A percentile compares a stretch with the other conserved stretches of the same genome.
Conservation (phyloP, 2,888 invertebrate species). For the Petrolisthes cinctipes region DNA sequence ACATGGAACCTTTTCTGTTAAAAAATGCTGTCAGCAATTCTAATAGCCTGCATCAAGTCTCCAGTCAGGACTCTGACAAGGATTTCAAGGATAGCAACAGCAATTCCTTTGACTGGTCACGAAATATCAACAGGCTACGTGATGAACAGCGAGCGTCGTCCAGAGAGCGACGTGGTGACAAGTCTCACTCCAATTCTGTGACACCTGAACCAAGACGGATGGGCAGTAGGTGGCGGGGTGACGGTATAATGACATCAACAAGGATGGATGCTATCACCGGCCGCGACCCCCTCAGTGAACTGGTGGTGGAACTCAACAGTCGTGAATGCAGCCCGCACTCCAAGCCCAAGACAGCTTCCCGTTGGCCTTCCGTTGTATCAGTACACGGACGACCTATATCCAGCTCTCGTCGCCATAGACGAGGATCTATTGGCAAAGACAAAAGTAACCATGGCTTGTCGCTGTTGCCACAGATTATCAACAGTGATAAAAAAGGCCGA, state of each 20-base stretch:
- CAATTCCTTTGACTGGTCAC: constrained; percentile 36
- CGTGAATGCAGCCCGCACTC: constrained; percentile 25
- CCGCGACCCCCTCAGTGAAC: constrained; percentile 18
- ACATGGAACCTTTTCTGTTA: constrained; percentile 33
- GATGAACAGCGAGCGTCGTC: not conserved
- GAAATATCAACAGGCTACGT: constrained; percentile 36
- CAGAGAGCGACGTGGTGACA: not conserved
- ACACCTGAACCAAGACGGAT: not conserved
- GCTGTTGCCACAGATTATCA: constrained; percentile 37
- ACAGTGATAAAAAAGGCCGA: constrained; percentile 1
- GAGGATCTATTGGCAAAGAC: constrained; percentile 27
- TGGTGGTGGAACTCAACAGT: constrained; percentile 40
- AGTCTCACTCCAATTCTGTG: not conserved
- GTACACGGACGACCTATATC: constrained; percentile 33
- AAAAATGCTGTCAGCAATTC: not conserved
- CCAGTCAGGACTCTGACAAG: constrained; percentile 14
- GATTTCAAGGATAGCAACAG: not conserved
- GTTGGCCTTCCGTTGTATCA: constrained; percentile 31
- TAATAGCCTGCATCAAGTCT: not conserved
- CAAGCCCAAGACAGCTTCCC: not conserved
- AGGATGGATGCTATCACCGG: constrained; percentile 25
- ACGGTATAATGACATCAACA: constrained; percentile 19
- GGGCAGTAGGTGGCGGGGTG: constrained; percentile 28
- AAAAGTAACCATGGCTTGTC: not conserved
- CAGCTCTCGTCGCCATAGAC: constrained; percentile 13